A percentile compares a stretch with the other conserved stretches of the same genome.
Conservation (phyloP, 30 jellyfish, hydroid and myxozoan genomes). For the Chironex yamaguchii region DNA sequence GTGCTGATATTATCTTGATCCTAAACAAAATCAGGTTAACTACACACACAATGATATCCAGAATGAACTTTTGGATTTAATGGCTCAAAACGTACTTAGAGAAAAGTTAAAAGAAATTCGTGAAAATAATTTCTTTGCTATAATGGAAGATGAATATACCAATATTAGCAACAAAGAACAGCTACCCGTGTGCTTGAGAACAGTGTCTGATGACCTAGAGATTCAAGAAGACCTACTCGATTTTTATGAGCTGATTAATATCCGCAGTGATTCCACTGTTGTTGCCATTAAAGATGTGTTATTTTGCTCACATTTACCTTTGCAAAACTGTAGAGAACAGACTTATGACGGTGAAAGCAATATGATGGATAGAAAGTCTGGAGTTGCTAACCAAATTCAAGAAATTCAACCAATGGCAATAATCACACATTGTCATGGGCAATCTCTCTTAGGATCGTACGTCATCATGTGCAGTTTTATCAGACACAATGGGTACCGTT, state of each 20-base stretch:
- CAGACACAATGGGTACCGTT: no score
- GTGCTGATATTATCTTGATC: not conserved
- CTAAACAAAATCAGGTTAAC: not conserved
- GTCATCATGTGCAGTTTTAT: no score
- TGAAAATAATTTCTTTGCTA: conserved; percentile 11
- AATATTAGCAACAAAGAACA: conserved; percentile 38
- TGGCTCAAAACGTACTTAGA: conserved; percentile 5
- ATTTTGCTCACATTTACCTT: no score
- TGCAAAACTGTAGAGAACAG: no score
- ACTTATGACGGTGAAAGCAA: no score
- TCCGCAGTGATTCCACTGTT: not conserved
- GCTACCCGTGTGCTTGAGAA: conserved; percentile 17
- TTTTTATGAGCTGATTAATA: conserved; percentile 14
- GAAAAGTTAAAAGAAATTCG: conserved; percentile 31
- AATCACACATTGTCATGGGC: no score
- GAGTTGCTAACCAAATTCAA: no score
- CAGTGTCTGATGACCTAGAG: conserved; percentile 33
- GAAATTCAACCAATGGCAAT: no score
- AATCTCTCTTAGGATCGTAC: no score
- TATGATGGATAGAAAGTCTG: no score
- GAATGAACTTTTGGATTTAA: conserved; percentile 1
- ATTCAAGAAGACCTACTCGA: conserved; percentile 15
- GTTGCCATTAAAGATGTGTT: conserved; percentile 28
- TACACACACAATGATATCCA: not conserved
- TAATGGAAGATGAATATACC: conserved; percentile 40